phyloP scores from a whole-genome alignment of 2,888 invertebrate genomes.

The Xylocampa areola region DNA sequence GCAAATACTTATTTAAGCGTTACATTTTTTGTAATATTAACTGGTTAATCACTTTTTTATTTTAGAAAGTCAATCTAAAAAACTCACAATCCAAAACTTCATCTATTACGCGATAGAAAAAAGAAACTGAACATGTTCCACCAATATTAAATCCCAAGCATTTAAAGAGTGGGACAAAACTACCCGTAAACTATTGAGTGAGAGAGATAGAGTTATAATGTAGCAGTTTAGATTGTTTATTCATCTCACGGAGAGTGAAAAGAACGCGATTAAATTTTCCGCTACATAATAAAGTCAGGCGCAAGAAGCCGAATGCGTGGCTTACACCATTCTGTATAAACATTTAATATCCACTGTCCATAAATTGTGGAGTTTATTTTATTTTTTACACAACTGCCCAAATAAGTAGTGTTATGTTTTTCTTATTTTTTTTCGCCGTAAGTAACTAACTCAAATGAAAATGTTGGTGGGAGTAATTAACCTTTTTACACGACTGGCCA shows the following conservation, averaged over 20 bases:
- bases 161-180: constrained; percentile 64
- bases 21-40: no score
- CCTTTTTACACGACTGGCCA: no score
- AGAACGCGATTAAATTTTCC: constrained; percentile 85
- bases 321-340: constrained; percentile 54
- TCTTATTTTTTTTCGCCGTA: no score
- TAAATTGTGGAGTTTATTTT: constrained; percentile 53
- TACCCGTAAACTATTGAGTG: constrained; percentile 56
- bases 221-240: constrained; percentile 77
- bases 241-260: constrained; percentile 82
- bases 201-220: constrained; percentile 62
- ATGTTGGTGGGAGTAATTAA: no score
- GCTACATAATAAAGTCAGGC: constrained; percentile 81
- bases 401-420: no score
- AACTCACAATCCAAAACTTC: neutral
- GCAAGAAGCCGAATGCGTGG: constrained; percentile 71
- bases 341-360: constrained; percentile 58
- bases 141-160: constrained; percentile 32
- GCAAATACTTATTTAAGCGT: no score
- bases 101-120: constrained; percentile 1
- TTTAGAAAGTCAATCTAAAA: neutral
- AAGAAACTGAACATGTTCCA: constrained; percentile 15
- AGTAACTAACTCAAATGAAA: no score
- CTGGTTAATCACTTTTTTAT: no score
- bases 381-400: constrained; percentile 38